Evolutionary conservation across 1,140 invertebrate genomes (phyloP), one percentile per base, ranked within the genome.

Genomic region (Whitmania pigra): DNA sequence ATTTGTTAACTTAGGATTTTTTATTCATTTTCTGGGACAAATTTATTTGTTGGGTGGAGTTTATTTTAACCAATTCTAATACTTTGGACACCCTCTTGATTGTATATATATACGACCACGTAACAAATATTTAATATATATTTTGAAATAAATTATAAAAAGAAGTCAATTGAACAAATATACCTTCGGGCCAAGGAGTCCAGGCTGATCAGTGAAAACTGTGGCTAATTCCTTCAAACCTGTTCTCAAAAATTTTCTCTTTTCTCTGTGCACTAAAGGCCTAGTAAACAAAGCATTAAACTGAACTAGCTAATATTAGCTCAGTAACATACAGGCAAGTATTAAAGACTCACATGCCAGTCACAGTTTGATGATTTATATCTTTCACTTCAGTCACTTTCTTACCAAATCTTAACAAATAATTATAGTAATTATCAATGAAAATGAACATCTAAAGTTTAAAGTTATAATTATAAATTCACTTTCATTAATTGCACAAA

Each of bases 191-290:
- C 95, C 97, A 20, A 99, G 82, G 13, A 99, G 84, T 9, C 96
- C 96, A 22, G 96, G 96, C 80, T 99, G 94, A 84, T 99, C 97
- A 18, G 93, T 92, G 76, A 99, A 87, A 74, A 99, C 92, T 11
- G 97, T 84, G 17, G 90, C 91, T 73, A 99, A 81, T 84, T 99
- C 96, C 82, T 95, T 94, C 2, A 99, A 82, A 1, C 94, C 92
- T 5, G 93, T 93, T 73, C 96, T 86, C 69, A 99, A 83, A 83
- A 97, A 99, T 84, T 98, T 97, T 75, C 97, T 85, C 74, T 94
- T 85, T 78, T 99, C 97, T 78, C 94, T 86, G 80, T 97, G 94
- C 78, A 91, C 88, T 54, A 90, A 88, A 0, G 90, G 88, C 18
- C 85, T 86, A 74, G 31, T 75, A 73, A 75, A 49, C 13, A 13